Evolutionary conservation across 2,113 vertebrate genomes (phyloP).

Genomic region (Ardeotis arabs): DNA sequence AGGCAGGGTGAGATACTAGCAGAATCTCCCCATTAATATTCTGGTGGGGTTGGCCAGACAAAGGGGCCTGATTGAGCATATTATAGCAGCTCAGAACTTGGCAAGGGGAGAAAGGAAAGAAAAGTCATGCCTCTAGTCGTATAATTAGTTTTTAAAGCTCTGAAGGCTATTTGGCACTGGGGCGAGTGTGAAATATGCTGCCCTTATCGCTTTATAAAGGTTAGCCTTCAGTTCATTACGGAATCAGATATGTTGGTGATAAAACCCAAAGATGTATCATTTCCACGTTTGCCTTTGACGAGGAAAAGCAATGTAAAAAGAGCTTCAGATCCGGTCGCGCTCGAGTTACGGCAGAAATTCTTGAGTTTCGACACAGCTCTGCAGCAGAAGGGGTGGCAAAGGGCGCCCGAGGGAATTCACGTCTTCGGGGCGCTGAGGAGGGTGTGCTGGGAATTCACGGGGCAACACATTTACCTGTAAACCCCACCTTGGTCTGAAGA

Average conservation of each 20-base stretch:
- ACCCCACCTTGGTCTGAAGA: neutral
- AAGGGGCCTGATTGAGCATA: conserved; percentile 42
- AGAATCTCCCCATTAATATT: conserved; percentile 38
- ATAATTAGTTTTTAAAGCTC: conserved; percentile 72
- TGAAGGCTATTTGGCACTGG: conserved; percentile 46
- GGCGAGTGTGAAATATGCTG: conserved; percentile 28
- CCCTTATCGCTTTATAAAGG: conserved; percentile 67
- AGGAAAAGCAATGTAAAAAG: neutral
- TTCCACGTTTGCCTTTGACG: conserved; percentile 60
- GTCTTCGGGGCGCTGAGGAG: accelerated
- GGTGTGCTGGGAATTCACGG: accelerated
- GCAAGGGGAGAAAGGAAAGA: conserved; percentile 12
- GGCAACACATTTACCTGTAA: neutral
- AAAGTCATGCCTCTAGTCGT: conserved; percentile 44
- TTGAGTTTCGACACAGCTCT: neutral
- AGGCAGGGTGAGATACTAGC: neutral
- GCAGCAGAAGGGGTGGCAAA: neutral
- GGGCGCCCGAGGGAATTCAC: accelerated
- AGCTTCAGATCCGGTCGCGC: neutral
- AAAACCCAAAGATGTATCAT: conserved; percentile 52
- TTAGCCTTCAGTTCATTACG: conserved; percentile 62
- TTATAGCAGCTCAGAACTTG: conserved; percentile 30
- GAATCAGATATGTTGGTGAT: conserved; percentile 23
- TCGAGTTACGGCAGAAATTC: neutral
- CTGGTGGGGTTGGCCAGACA: conserved; percentile 10